Conservation (phyloP, 2,888 invertebrate species). For the Leptinotarsa tumamoca region DNA sequence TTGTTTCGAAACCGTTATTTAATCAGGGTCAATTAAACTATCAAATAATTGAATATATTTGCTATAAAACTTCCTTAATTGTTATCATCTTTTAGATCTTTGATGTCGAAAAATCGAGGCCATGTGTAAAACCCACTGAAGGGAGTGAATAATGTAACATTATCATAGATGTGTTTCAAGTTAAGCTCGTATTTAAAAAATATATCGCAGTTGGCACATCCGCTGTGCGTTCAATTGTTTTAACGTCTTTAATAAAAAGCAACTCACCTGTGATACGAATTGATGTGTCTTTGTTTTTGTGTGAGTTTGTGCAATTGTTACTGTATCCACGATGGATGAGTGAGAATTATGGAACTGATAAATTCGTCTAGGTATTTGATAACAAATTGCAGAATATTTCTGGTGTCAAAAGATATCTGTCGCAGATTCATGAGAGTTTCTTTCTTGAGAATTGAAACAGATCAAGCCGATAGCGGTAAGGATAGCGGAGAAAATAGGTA, state of each 20-base stretch:
- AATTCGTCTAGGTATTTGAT: background rate
- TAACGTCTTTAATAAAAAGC: constrained; percentile 4
- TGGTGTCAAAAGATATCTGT: no score
- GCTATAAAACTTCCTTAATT: background rate
- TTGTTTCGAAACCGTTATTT: no score
- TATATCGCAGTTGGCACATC: constrained; percentile 4
- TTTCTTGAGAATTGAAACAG: no score
- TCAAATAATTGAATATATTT: no score
- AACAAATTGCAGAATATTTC: no score
- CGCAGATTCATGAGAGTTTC: no score
- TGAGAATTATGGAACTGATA: background rate
- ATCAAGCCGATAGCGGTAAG: no score
- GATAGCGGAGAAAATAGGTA: no score
- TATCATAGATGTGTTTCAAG: constrained; percentile 7
- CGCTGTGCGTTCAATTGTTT: constrained; percentile 2
- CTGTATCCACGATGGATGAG: background rate
- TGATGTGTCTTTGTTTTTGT: constrained; percentile 7
- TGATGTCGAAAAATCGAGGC: background rate
- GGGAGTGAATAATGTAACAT: background rate
- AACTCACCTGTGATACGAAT: constrained; percentile 3
- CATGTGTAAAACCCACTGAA: background rate
- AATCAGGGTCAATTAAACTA: no score
- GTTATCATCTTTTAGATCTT: background rate
- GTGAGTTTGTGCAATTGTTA: constrained; percentile 1
- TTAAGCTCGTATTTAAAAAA: background rate